These are phyloP conservation scores for Trachelus iudaicus DNA, from an alignment of 2,888 invertebrate species.

Conservation along the genomic window DNA sequence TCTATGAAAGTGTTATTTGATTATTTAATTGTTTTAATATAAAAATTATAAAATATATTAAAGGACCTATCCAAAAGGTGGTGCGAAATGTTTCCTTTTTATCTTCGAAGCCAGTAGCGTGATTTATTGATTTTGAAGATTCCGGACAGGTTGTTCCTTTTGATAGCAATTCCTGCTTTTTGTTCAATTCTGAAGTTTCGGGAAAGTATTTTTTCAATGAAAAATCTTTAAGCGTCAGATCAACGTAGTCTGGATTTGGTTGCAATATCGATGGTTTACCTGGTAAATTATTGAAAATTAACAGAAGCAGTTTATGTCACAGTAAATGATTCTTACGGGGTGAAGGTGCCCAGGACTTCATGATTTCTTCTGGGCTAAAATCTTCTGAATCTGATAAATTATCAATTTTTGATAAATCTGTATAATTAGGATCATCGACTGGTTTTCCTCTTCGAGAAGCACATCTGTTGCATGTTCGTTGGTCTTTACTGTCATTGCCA, in stretches of 20 bases:
- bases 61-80: neutral
- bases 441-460: neutral
- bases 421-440: neutral
- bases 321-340: neutral
- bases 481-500: neutral
- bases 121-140: neutral
- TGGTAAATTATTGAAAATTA: neutral
- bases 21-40: neutral
- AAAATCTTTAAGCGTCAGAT: neutral
- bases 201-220: neutral
- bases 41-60: neutral
- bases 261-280: neutral
- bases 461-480: neutral
- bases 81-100: neutral
- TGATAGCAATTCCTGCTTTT: neutral
- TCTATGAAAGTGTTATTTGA: neutral
- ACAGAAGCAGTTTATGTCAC: neutral
- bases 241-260: neutral
- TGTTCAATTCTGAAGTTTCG: neutral
- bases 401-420: neutral
- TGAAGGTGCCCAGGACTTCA: neutral
- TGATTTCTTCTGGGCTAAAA: neutral
- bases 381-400: neutral
- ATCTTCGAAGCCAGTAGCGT: neutral
- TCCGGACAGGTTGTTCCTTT: neutral